phyloP scores from a whole-genome alignment of 2,113 vertebrate genomes.

The Lamprotornis superbus region DNA sequence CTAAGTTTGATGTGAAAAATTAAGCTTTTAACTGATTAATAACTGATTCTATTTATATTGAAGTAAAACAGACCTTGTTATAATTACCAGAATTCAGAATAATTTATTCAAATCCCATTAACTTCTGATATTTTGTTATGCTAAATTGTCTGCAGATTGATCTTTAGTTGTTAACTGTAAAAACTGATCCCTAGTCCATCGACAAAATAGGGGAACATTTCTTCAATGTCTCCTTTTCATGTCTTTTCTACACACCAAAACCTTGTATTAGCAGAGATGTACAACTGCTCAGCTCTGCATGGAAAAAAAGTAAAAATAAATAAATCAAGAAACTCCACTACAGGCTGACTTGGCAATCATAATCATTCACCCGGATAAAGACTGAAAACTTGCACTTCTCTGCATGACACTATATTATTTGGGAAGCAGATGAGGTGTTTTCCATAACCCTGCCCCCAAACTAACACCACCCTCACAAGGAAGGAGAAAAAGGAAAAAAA shows the following conservation, averaged over 20 bases:
- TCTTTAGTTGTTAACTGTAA: neutral
- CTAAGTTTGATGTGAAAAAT: neutral
- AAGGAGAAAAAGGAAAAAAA: rapidly evolving
- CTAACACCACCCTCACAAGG: neutral
- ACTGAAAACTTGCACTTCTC: neutral
- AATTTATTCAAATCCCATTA: neutral
- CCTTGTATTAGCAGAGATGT: neutral
- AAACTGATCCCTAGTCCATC: neutral
- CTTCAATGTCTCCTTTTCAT: neutral
- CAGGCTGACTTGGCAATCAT: neutral
- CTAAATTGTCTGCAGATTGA: neutral
- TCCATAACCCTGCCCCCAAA: neutral
- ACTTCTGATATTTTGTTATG: neutral
- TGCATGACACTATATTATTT: neutral
- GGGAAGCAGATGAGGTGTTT: neutral
- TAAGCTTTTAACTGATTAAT: neutral
- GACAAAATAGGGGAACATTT: neutral
- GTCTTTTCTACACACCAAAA: neutral
- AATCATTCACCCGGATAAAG: neutral
- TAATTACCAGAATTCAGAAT: neutral
- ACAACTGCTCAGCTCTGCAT: neutral
- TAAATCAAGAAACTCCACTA: neutral
- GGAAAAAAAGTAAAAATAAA: neutral
- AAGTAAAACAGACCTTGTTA: neutral
- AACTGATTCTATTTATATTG: neutral